Base-by-base conservation (phyloP, 2,888 invertebrate species). In the Drosophila paucipuncta region DNA sequence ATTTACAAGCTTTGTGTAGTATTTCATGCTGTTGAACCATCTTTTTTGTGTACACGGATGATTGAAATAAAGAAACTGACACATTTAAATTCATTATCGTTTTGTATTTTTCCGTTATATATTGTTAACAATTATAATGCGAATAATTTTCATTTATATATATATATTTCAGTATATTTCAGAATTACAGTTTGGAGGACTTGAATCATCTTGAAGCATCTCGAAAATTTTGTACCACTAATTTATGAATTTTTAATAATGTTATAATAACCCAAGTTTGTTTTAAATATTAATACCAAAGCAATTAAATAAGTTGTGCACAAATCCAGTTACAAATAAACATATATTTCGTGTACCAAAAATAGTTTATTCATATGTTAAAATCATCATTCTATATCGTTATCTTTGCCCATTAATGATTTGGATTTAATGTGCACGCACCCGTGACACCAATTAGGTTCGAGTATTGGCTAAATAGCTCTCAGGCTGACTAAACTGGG, bases 21-120 rank as follows among this genome's bases (percentile, higher is more conserved):
- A 85, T 85, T 84, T 78, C 57, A 76, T 72, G 76, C 77, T 85
- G 88, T 88, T 88, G 76, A 85, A 85, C 72, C 64, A 70, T 73
- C 72, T 71, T 71, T 76, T 83, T 80, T 71, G 60, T 86, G 78
- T 84, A 87, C 73, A 89, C 80, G 79, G 69, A 84, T 87, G 77
- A 85, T 81, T 89, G 76, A 89, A 80, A 82, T 89, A 89, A 86
- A 86, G 88, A 85, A 81, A 85, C 70, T 85, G 80, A 87, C 76
- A 86, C 85, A 86, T 86, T 87, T 73, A 78, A 85, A 68, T 28
- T 30, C 35, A 41, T 16, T 30, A 4, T 31, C 11, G 31, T 58
- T 43, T 43, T 31, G 4, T 22, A 31, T 13, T 30, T 37, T 18
- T 28, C 28, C 28, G 50, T 28, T 18, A 50, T 5, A 13, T 3